These are phyloP conservation scores for Drosophila macrospina DNA, from an alignment of 2,888 invertebrate genomes.

Conservation along the genomic window DNA sequence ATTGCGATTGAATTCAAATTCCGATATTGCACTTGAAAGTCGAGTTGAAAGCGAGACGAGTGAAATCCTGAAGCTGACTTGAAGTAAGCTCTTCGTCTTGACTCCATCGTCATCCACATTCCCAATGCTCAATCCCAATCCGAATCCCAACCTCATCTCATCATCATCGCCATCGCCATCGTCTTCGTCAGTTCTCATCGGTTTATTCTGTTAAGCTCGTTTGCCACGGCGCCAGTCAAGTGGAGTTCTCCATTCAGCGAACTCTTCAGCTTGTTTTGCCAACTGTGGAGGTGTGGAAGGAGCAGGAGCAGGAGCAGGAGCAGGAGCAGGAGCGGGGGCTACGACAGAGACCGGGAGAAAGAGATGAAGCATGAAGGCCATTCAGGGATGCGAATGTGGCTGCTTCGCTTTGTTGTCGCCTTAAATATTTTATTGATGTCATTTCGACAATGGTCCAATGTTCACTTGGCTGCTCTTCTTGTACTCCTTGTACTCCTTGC, in stretches of 20 bases:
- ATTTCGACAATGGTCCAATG: slow-evolving; percentile 71
- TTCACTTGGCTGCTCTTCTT: slow-evolving; percentile 61
- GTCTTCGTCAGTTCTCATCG: slow-evolving; percentile 43
- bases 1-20: slow-evolving; percentile 76
- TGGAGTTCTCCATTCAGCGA: slow-evolving; percentile 43
- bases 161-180: slow-evolving; percentile 15
- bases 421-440: slow-evolving; percentile 79
- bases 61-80: slow-evolving; percentile 43
- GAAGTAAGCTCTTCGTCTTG: slow-evolving; percentile 40
- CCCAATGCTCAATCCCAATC: neutral
- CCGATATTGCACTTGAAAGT: slow-evolving; percentile 71
- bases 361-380: slow-evolving; percentile 54
- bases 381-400: slow-evolving; percentile 38
- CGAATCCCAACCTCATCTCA: neutral
- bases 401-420: slow-evolving; percentile 55
- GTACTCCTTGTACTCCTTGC: slow-evolving; percentile 37
- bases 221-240: slow-evolving; percentile 64
- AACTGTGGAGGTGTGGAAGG: slow-evolving; percentile 24
- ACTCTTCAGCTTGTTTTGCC: slow-evolving; percentile 45
- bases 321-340: neutral
- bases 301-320: slow-evolving; percentile 7
- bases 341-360: neutral
- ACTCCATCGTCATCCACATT: slow-evolving; percentile 3
- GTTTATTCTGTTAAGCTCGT: slow-evolving; percentile 73
- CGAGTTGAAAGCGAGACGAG: slow-evolving; percentile 50